Evolutionary conservation across 2,888 invertebrate species (phyloP).

Genomic region (Petrophora chlorosata): DNA sequence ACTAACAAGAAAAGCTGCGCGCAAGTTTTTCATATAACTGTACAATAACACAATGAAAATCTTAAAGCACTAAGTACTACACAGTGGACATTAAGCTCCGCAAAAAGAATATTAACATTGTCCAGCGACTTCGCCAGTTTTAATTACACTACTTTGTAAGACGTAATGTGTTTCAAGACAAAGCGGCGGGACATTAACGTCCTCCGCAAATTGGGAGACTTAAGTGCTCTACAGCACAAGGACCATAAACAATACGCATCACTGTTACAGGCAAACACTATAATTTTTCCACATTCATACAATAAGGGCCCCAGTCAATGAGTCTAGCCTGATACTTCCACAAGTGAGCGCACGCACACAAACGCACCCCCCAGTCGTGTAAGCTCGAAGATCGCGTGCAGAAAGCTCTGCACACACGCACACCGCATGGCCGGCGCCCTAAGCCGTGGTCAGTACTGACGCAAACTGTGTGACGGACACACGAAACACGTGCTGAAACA

Average conservation of each 20-base stretch:
- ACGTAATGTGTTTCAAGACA: conserved; percentile 72
- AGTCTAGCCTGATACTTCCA: conserved; percentile 81
- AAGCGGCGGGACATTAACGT: conserved; percentile 71
- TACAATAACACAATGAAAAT: too few species aligned
- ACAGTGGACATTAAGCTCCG: conserved; percentile 30
- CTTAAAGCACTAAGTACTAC: too few species aligned
- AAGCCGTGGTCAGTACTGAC: conserved; percentile 83
- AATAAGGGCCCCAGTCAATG: conserved; percentile 84
- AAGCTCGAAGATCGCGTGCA: conserved; percentile 80
- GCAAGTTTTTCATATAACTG: too few species aligned
- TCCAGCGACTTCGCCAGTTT: conserved; percentile 53
- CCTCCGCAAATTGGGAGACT: conserved; percentile 74
- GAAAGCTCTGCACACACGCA: conserved; percentile 80
- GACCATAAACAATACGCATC: conserved; percentile 77
- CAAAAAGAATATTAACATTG: conserved; percentile 48
- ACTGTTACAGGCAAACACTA: conserved; percentile 80
- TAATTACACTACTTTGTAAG: conserved; percentile 73
- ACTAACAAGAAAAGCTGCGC: too few species aligned
- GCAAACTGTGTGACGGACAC: conserved; percentile 84
- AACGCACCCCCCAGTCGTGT: conserved; percentile 72
- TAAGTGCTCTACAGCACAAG: conserved; percentile 66
- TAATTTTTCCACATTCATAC: conserved; percentile 84
- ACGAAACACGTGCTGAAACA: conserved; percentile 82
- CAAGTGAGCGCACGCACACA: conserved; percentile 76
- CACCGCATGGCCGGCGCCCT: conserved; percentile 80